Conservation (phyloP, 2,797 vertebrate genomes). For the Pterois miles region DNA sequence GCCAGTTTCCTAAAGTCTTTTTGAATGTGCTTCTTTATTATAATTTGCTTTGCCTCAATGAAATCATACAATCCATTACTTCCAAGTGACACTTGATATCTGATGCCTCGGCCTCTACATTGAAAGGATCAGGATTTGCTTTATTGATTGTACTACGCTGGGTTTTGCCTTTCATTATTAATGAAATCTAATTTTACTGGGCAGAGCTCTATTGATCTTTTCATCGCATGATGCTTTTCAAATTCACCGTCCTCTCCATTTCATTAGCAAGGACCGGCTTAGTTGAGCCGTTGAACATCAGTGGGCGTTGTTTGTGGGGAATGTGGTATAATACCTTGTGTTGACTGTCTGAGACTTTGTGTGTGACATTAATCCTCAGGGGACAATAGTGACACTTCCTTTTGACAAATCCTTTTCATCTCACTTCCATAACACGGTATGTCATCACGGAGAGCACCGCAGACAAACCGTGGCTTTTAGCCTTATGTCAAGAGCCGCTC, state of each 20-base stretch:
- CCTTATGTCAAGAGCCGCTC: constrained; percentile 29
- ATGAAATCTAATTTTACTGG: constrained; percentile 10
- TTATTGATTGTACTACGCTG: constrained; percentile 25
- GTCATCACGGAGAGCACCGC: constrained; percentile 19
- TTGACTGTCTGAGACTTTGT: constrained; percentile 24
- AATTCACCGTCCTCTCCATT: constrained; percentile 10
- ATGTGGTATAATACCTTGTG: constrained; percentile 18
- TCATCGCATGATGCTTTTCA: constrained; percentile 4
- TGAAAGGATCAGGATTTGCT: background rate
- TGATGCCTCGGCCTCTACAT: background rate
- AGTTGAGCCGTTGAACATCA: background rate
- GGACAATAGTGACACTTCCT: constrained; percentile 46
- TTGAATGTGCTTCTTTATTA: background rate
- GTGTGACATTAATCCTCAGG: constrained; percentile 46
- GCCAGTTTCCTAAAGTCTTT: background rate
- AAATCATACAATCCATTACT: constrained; percentile 1
- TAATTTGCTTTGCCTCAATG: background rate
- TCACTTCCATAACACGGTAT: constrained; percentile 29
- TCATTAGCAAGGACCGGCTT: constrained; percentile 3
- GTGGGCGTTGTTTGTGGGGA: background rate
- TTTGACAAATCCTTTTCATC: constrained; percentile 61
- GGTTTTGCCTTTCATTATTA: constrained; percentile 25
- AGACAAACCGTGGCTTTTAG: constrained; percentile 44
- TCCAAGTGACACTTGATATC: background rate
- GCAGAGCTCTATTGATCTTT: constrained; percentile 34